Evolutionary conservation across 2,113 vertebrate genomes (phyloP).

Genomic region (Bufo bufo): DNA sequence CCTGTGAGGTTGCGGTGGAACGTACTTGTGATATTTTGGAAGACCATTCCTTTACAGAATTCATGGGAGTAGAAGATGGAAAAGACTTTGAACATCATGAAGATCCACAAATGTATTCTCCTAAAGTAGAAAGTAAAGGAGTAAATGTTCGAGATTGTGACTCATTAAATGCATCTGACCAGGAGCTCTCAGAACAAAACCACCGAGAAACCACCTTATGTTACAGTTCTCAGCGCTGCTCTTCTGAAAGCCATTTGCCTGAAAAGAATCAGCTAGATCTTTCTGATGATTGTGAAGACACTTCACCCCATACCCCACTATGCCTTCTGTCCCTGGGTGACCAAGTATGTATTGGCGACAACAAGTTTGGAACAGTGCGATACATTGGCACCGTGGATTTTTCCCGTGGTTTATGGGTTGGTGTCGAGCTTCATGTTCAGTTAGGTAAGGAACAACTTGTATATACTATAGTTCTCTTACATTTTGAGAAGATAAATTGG

Average conservation of each 20-base stretch:
- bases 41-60: constrained; percentile 88
- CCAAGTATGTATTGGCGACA: constrained; percentile 79
- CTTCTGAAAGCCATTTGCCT: constrained; percentile 54
- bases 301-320: constrained; percentile 62
- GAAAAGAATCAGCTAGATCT: constrained; percentile 64
- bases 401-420: constrained; percentile 82
- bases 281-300: constrained; percentile 71
- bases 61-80: constrained; percentile 89
- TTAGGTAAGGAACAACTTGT: constrained; percentile 71
- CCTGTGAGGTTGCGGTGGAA: constrained; percentile 68
- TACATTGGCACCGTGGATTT: constrained; percentile 84
- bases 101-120: constrained; percentile 61
- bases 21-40: constrained; percentile 69
- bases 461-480: not conserved
- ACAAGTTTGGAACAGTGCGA: constrained; percentile 74
- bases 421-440: constrained; percentile 79
- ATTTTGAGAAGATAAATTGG: not conserved
- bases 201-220: constrained; percentile 9
- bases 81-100: constrained; percentile 75
- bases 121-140: constrained; percentile 49
- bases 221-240: constrained; percentile 58
- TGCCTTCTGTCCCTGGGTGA: constrained; percentile 78
- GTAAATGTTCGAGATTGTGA: not conserved
- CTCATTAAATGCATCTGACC: constrained; percentile 4
- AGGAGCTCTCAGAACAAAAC: constrained; percentile 25